Base-by-base conservation (phyloP, 2,113 vertebrate genomes). In the Dendropsophus ebraccatus region DNA sequence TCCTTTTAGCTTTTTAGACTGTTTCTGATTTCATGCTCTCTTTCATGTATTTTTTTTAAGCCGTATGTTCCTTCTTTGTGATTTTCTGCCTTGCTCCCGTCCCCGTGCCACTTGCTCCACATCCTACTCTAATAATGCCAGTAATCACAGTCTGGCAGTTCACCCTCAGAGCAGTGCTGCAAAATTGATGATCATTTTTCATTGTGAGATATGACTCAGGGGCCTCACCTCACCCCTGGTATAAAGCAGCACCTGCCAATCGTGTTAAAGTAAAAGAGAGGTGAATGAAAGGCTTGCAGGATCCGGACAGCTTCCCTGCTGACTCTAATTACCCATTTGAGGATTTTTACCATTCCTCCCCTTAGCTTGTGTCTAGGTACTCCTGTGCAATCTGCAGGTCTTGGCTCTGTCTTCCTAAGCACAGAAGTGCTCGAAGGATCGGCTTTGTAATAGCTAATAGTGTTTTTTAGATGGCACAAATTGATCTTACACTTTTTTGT, bases 381-480 rank as follows among this genome's bases (percentile, higher is more conserved):
- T 83, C 87, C 90, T 87, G 88, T 16, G 83, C 88, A 88, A 89
- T 89, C 92, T 81, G 85, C 88, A 91, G 92, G 90, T 91, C 91
- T 93, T 88, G 92, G 92, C 93, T 89, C 89, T 87, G 91, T 91
- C 92, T 93, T 23, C 91, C 90, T 93, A 87, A 90, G 90, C 92
- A 91, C 90, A 92, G 90, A 12, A 86, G 88, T 87, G 92, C 89
- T 74, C 89, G 91, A 91, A 90, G 90, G 92, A 92, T 91, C 90
- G 90, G 91, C 90, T 91, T 93, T 90, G 89, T 94, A 95, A 95
- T 94, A 93, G 94, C 92, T 94, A 95, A 95, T 93, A 62, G 3
- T 62, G 12, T 67, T 92, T 92, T 90, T 90, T 90, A 94, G 91
- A 93, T 90, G 81, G 88, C 0, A 0, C 91, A 93, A 94, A 94